Evolutionary conservation across 1,140 invertebrate species (phyloP), one percentile per base, ranked within the genome.

Genomic region (Lineus longissimus): DNA sequence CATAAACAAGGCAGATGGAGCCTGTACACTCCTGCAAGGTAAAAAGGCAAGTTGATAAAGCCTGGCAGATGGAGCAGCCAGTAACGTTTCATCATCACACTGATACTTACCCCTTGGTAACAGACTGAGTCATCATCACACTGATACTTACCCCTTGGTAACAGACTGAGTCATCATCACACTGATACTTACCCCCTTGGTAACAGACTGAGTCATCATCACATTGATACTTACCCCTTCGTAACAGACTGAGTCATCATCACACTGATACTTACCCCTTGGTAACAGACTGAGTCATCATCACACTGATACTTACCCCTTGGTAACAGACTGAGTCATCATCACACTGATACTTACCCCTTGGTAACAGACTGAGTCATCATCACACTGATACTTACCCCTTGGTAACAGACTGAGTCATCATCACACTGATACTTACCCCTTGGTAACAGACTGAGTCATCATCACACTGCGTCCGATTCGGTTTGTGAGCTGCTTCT

Each of bases 391-490:
- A 17, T 64, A 86, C 88, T 87, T 84, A 93, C 91, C 68, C 94
- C 94, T 90, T 95, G 93, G 74, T 92, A 95, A 78, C 94, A 96
- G 40, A 96, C 93, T 76, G 93, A 91, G 76, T 93, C 92, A 74
- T 93, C 89, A 81, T 95, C 94, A 82, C 94, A 97, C 64, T 22
- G 11, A 17, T 64, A 86, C 88, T 87, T 84, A 93, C 91, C 68
- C 94, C 94, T 90, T 95, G 93, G 74, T 92, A 95, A 78, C 94
- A 96, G 40, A 96, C 93, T 76, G 93, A 91, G 76, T 93, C 92
- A 74, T 93, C 89, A 81, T 95, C 94, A 82, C 94, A 97, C 64
- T 93, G 88, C 15, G 94, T 96, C 63, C 94, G 92, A 82, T 97
- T 96, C 15, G 93, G 90, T 78, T 94, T 95, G 80, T 93, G 92